Base-by-base conservation (phyloP, 2,888 invertebrate species). In the Xiphydria camelus region DNA sequence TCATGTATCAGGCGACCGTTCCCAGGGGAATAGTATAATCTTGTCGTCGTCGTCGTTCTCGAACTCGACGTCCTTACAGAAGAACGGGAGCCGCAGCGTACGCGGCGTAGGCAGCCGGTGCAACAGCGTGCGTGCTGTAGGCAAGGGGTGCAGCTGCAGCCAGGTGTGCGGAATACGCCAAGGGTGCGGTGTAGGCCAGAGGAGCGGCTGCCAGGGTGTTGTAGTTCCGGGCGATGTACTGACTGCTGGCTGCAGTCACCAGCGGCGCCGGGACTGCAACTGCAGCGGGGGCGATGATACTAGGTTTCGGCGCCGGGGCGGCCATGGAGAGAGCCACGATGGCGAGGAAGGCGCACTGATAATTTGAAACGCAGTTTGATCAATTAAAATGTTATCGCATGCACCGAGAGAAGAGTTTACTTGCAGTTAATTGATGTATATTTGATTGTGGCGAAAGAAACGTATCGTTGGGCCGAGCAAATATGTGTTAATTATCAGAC, bases 191-290 rank as follows among this genome's bases (percentile, higher is more conserved):
- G 38, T 75, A 73, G 54, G 79, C 73, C 45, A 78, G 77, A 0
- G 78, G 71, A 7, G 78, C 67, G 43, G 76, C 78, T 6, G 79
- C 80, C 17, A 82, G 70, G 6, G 79, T 78, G 55, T 84, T 82
- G 75, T 80, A 78, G 67, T 82, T 81, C 55, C 83, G 77, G 31
- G 82, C 76, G 60, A 83, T 70, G 52, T 82, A 81, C 65, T 84
- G 82, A 4, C 81, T 81, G 71, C 83, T 83, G 58, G 81, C 79
- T 1, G 84, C 80, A 2, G 84, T 82, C 15, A 83, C 81, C 57
- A 81, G 77, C 9, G 80, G 77, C 2, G 79, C 77, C 7, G 47
- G 36, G 10, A 42, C 42, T 15, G 52, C 56, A 25, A 51, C 49
- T 26, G 68, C 69, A 4, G 59, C 45, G 6, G 53, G 64, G 41